A percentile compares a stretch with the other conserved stretches of the same genome.
Evolutionary conservation across 2,797 vertebrate species (phyloP).

Genomic region (Limnodromus scolopaceus): DNA sequence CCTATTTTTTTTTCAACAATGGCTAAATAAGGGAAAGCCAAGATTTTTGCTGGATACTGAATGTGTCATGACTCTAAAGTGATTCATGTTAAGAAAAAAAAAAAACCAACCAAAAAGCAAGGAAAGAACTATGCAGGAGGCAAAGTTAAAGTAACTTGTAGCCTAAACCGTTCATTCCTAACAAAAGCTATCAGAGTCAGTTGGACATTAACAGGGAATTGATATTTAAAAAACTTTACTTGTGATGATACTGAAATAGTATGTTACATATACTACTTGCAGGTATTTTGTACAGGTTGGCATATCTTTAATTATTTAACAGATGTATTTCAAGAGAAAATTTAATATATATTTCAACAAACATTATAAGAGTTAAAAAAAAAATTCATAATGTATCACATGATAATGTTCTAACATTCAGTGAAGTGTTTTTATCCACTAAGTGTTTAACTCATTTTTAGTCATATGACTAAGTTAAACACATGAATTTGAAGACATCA

Average conservation of each 20-base stretch:
- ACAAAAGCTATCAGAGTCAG: not conserved
- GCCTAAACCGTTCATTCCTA: not conserved
- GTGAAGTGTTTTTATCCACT: not conserved
- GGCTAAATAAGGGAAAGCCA: not conserved
- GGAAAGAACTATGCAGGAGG: not conserved
- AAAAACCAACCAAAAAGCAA: not conserved
- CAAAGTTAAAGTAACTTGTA: not conserved
- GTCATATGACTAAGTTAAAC: conserved; percentile 6
- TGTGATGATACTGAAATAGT: not conserved
- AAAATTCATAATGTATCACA: not conserved
- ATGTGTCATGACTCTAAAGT: not conserved
- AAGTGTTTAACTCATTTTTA: not conserved
- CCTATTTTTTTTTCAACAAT: not conserved
- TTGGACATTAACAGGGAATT: not conserved
- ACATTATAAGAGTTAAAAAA: not conserved
- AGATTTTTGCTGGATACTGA: not conserved
- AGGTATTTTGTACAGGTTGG: not conserved
- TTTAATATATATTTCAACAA: not conserved
- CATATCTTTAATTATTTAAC: not conserved
- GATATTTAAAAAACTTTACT: not conserved
- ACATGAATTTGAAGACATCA: not conserved
- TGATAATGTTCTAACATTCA: not conserved
- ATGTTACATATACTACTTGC: not conserved
- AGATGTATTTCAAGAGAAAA: not conserved
- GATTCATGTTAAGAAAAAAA: not conserved